These are phyloP conservation scores for Troilus luridus DNA, from an alignment of 2,888 invertebrate species.

Conservation along the genomic window DNA sequence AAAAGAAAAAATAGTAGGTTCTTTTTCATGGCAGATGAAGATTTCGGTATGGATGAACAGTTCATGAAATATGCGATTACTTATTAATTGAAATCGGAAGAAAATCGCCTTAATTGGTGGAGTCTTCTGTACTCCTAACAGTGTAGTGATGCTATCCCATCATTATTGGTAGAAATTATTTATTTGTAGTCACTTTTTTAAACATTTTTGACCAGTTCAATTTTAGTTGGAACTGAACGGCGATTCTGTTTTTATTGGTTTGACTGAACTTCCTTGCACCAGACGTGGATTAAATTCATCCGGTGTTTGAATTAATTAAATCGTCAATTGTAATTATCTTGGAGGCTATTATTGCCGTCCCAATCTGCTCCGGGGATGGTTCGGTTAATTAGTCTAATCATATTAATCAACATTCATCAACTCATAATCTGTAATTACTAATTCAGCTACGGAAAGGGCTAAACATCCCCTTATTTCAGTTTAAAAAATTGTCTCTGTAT, in stretches of 20 bases:
- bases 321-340: slow-evolving; percentile 15
- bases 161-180: too few relatives aligned
- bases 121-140: too few relatives aligned
- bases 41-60: too few relatives aligned
- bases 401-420: slow-evolving; percentile 31
- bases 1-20: too few relatives aligned
- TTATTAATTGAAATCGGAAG: too few relatives aligned
- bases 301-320: not conserved
- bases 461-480: not conserved
- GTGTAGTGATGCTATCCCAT: too few relatives aligned
- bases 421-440: slow-evolving; percentile 22
- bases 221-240: too few relatives aligned
- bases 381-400: not conserved
- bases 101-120: too few relatives aligned
- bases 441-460: not conserved
- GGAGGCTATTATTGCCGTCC: not conserved
- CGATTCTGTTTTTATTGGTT: not conserved
- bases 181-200: too few relatives aligned
- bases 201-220: too few relatives aligned
- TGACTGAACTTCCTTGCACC: not conserved
- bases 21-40: too few relatives aligned
- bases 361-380: not conserved
- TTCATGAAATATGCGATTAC: too few relatives aligned
- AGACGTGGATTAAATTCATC: not conserved
- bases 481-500: not conserved